Conservation (phyloP, 1,140 invertebrate species). For the Plodia interpunctella region DNA sequence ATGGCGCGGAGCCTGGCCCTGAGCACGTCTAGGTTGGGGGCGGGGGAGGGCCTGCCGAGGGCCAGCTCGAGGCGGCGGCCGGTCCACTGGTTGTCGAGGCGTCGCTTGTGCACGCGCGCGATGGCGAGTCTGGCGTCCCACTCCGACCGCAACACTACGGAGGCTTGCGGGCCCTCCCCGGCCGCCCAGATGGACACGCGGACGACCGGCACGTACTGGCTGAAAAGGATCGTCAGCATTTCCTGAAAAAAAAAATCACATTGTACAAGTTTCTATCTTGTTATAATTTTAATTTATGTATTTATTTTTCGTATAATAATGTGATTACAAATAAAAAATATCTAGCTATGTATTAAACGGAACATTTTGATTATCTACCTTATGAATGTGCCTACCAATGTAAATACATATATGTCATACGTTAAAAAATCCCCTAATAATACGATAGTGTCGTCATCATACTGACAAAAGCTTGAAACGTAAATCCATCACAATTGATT, state of each 20-base stretch:
- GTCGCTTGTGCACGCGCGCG: slow-evolving; percentile 87
- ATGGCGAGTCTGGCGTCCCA: slow-evolving; percentile 86
- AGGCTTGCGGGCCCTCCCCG: slow-evolving; percentile 60
- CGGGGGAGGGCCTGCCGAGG: slow-evolving; percentile 81
- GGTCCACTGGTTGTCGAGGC: slow-evolving; percentile 80
- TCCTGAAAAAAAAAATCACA: slow-evolving; percentile 29
- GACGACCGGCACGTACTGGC: slow-evolving; percentile 51
- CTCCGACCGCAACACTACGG: slow-evolving; percentile 54
- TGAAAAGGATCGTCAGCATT: slow-evolving; percentile 59
- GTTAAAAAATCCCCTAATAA: too few relatives aligned
- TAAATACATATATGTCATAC: too few relatives aligned
- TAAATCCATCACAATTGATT: too few relatives aligned
- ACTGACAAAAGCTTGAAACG: too few relatives aligned
- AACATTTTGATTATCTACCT: too few relatives aligned
- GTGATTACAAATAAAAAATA: too few relatives aligned
- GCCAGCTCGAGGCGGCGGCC: slow-evolving; percentile 88
- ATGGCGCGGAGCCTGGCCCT: slow-evolving; percentile 65
- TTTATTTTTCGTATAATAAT: too few relatives aligned
- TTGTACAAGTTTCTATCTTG: too few relatives aligned
- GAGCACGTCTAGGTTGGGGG: slow-evolving; percentile 81
- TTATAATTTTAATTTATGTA: too few relatives aligned
- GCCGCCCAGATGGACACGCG: slow-evolving; percentile 58
- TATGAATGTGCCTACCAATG: too few relatives aligned
- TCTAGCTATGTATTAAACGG: too few relatives aligned
- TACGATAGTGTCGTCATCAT: too few relatives aligned